Base-by-base conservation (phyloP, 2,113 vertebrate species). In the Ammodytes marinus region DNA sequence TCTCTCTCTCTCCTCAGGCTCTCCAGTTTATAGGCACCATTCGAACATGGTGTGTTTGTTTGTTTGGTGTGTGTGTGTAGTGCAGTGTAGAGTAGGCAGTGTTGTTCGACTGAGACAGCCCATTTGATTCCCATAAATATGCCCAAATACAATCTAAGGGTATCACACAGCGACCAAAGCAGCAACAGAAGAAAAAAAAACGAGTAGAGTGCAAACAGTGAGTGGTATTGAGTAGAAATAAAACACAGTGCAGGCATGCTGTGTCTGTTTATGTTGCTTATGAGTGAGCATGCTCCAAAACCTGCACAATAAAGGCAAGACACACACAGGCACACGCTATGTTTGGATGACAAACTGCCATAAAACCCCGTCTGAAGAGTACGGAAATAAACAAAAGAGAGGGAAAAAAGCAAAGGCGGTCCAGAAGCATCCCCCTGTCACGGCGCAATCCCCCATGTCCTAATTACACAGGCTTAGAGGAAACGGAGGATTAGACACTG, bases 391-490 rank as follows among this genome's bases (percentile, higher is more conserved):
- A 90, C 80, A 88, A 90, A 90, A 83, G 68, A 66, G 68, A 58
- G 15, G 74, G 40, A 27, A 66, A 82, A 77, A 71, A 81, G 69
- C 69, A 65, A 82, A 92, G 78, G 84, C 87, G 43, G 90, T 88
- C 88, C 84, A 88, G 90, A 92, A 89, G 87, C 87, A 85, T 91
- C 88, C 88, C 27, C 82, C 90, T 87, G 90, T 91, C 92, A 92
- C 61, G 85, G 88, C 91, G 86, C 91, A 90, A 90, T 94, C 92
- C 92, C 92, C 92, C 92, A 93, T 93, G 93, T 92, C 91, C 93
- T 95, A 94, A 95, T 95, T 95, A 95, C 94, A 94, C 90, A 90
- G 88, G 91, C 87, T 94, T 95, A 94, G 94, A 93, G 79, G 87
- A 92, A 94, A 91, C 86, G 84, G 89, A 90, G 92, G 92, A 95